Conservation (phyloP, 2,113 vertebrate species). For the Callochromis pleurospilus region DNA sequence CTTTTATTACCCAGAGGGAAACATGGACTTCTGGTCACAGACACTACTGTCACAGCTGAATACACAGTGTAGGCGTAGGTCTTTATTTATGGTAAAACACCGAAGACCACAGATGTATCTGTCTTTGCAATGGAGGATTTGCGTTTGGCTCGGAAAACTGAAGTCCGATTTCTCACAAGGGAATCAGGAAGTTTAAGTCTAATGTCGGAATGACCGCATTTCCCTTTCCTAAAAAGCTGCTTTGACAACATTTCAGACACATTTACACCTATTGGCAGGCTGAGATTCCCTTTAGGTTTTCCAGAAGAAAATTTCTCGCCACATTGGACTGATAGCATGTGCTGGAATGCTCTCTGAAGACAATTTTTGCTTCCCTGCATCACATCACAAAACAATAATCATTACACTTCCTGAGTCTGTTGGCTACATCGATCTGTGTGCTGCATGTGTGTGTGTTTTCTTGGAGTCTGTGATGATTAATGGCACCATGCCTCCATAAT, state of each 20-base stretch:
- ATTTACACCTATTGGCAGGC: background rate
- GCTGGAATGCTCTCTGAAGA: background rate
- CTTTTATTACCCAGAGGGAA: background rate
- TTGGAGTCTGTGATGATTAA: background rate
- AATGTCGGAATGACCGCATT: background rate
- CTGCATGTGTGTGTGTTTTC: background rate
- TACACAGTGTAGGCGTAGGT: background rate
- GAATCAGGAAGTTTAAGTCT: background rate
- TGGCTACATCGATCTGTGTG: background rate
- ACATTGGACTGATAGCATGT: background rate
- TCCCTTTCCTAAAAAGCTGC: background rate
- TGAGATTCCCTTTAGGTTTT: background rate
- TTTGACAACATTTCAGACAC: background rate
- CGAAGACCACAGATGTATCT: conserved; percentile 1
- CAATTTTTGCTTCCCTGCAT: background rate
- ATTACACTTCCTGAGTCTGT: conserved; percentile 1
- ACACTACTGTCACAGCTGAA: background rate
- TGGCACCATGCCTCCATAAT: background rate
- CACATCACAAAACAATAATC: background rate
- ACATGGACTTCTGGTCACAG: background rate
- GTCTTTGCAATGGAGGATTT: background rate
- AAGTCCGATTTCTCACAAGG: background rate
- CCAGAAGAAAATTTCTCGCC: background rate
- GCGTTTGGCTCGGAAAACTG: background rate
- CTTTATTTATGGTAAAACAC: background rate